Conservation (phyloP, 2,797 vertebrate genomes). For the Poeciliopsis gracilis region DNA sequence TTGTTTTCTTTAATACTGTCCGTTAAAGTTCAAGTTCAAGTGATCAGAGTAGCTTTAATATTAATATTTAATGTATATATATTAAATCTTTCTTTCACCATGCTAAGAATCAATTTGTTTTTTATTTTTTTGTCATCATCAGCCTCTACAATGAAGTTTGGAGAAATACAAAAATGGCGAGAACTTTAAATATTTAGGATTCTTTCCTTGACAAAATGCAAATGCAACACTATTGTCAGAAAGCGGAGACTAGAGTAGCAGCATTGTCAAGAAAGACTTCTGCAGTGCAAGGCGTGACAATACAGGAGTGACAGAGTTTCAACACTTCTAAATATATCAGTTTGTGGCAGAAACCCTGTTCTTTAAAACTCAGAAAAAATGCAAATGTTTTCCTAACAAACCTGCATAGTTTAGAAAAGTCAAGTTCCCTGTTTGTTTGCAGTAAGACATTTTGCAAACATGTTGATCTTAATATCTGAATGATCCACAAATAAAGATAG, state of each 20-base stretch:
- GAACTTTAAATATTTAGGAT: neutral
- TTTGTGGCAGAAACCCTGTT: neutral
- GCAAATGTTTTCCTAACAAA: neutral
- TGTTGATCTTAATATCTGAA: neutral
- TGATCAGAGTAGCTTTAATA: too few relatives aligned
- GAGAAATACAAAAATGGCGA: neutral
- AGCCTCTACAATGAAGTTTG: neutral
- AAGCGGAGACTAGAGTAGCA: neutral
- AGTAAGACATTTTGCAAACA: neutral
- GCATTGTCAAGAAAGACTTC: neutral
- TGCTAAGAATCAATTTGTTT: neutral
- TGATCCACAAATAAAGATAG: neutral
- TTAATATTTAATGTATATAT: too few relatives aligned
- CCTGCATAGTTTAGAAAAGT: neutral
- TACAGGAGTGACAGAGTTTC: neutral
- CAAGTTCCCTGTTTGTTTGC: neutral
- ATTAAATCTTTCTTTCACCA: neutral
- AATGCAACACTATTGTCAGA: neutral
- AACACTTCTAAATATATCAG: neutral
- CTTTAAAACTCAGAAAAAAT: neutral
- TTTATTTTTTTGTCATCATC: neutral
- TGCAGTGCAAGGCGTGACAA: neutral
- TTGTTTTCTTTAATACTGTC: neutral
- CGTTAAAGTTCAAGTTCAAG: neutral
- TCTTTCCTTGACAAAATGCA: neutral